Base-by-base conservation (phyloP, 2,113 vertebrate species). In the Coptodon rendalli region DNA sequence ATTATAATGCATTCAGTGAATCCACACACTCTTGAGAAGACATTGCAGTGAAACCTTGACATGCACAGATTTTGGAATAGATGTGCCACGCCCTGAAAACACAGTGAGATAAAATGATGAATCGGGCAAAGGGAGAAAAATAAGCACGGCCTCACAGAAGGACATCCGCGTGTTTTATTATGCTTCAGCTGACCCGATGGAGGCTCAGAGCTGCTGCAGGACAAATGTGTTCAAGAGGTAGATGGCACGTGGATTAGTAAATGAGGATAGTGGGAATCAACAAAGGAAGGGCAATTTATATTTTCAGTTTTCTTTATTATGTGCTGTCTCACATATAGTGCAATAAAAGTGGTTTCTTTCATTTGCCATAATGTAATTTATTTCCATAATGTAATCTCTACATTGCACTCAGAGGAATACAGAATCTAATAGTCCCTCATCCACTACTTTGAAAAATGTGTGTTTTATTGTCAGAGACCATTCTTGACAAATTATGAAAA, bases 401-500 rank as follows among this genome's bases (percentile, higher is more conserved):
- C 45, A 85, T 38, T 54, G 63, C 79, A 63, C 84, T 90, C 81
- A 68, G 56, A 90, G 66, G 68, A 68, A 90, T 80, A 81, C 31
- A 80, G 4, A 81, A 83, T 83, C 73, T 81, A 89, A 91, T 83
- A 81, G 73, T 66, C 36, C 22, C 82, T 83, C 88, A 89, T 89
- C 79, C 89, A 36, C 85, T 85, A 36, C 63, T 83, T 31, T 82
- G 85, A 89, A 87, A 87, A 86, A 89, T 84, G 45, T 80, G 22
- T 34, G 40, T 50, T 79, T 86, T 78, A 84, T 57, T 80, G 86
- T 85, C 31, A 57, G 83, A 85, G 86, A 86, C 66, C n/a, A 34
- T 84, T 61, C 78, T 81, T 78, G 80, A 90, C 52, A 81, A 88
- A 90, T 84, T 85, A 59, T 84, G 57, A 85, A 90, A 89, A 89